Evolutionary conservation across 2,113 vertebrate species (phyloP), one percentile per base, ranked within the genome.

Genomic region (Bujurquina vittata): DNA sequence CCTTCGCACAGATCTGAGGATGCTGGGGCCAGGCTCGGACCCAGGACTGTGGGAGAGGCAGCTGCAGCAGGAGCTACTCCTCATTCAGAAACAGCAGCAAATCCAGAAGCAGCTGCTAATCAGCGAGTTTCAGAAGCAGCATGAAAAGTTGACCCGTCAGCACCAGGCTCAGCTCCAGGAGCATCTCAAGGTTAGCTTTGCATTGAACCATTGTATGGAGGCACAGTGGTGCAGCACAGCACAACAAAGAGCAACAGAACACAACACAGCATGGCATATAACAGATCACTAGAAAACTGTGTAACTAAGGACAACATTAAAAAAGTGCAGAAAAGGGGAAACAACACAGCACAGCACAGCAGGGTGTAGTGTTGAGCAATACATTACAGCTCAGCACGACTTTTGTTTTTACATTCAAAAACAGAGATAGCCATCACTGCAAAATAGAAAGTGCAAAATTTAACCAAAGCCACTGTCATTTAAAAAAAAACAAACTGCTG

Each of bases 101-200:
- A 98, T 99, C 89, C 98, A 99, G 95, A 99, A 99, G 90, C 98
- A 99, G 87, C 94, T 99, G 79, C 96, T 99, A 75, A 99, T 99
- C 79, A 98, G 96, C 14, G 98, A 99, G 93, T 99, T 99, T 94
- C 98, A 99, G 95, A 99, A 99, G 88, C 98, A 99, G 94, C 98
- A 99, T 17, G 98, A 99, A 93, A 99, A 98, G 93, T 85, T 99
- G 95, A 98, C 97, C 26, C 96, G 98, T 65, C 98, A 99, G 94
- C 98, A 99, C 89, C 97, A 99, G 93, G 98, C 97, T 78, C 98
- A 99, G 93, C 97, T 99, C 81, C 97, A 99, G 94, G 98, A 99
- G 87, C 98, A 99, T 92, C 97, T 99, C 93, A 99, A 99, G 98
- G 98, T 99, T 89, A 90, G 86, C 22, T 40, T 20, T 12, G 77